Evolutionary conservation across 2,797 vertebrate genomes (phyloP), one percentile per base, ranked within the genome.

Genomic region (Coregonus suidteri): DNA sequence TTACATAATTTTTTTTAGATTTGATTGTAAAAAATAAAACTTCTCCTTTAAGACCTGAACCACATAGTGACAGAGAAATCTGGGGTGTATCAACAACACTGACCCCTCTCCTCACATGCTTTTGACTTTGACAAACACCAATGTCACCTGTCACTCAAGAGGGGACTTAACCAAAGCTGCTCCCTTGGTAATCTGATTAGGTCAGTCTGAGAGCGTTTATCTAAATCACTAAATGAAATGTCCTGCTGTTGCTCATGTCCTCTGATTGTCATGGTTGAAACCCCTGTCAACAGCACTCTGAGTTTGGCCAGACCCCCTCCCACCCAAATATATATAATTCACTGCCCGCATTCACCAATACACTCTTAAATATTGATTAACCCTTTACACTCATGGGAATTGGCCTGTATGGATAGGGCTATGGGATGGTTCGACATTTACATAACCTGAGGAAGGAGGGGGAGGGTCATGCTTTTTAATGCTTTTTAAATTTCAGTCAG

Each of bases 131-230:
- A 87, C 77, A 81, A 84, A 85, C 56, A 34, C 80, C 87, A 92
- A 92, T 87, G 90, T 92, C 90, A 91, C 83, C 90, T 88, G 90
- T 90, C 92, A 90, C 78, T 92, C 88, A 90, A 0, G 37, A 78
- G 59, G 71, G 25, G 74, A 78, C 77, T 87, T 86, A 86, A 82
- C 81, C 73, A 83, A 81, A 83, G 80, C 72, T 81, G 78, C 52
- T 74, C 80, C 77, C 75, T 6, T 18, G 69, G 84, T 85, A 88
- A 90, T 91, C 80, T 81, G 86, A 91, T 90, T 90, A 88, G 77
- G 74, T 69, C 53, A 77, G 62, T 41, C 79, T 86, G 72, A 77
- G 73, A 77, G 86, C 81, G 52, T 86, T 88, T 82, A 83, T 76
- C 84, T 83, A 78, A 80, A 76, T 79, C 59, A 84, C 81, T 86